These are phyloP conservation scores for Therioaphis trifolii DNA, from an alignment of 2,888 invertebrate species.

Conservation along the genomic window DNA sequence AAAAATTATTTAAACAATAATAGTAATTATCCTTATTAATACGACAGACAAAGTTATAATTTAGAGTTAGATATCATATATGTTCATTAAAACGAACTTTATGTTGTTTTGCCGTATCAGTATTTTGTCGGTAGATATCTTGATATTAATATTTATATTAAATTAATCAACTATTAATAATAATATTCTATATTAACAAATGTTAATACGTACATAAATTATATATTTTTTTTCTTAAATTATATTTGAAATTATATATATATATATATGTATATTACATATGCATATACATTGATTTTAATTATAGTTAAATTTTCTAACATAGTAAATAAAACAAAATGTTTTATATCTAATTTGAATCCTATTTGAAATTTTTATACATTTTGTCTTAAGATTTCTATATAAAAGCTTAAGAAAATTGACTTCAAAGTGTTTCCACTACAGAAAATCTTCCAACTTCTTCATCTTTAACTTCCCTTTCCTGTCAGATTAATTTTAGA, in stretches of 20 bases:
- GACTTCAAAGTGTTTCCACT: too few species aligned
- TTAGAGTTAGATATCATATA: conserved; percentile 14
- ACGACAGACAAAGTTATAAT: conserved; percentile 10
- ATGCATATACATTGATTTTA: not conserved
- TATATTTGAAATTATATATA: conserved; percentile 26
- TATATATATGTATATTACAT: not conserved
- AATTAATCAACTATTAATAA: conserved; percentile 38
- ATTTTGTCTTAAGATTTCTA: too few species aligned
- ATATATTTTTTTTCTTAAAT: conserved; percentile 32
- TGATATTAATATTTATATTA: not conserved
- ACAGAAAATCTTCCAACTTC: too few species aligned
- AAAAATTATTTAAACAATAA: not conserved
- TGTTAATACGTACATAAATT: conserved; percentile 23
- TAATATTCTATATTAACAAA: conserved; percentile 30
- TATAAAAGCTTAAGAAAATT: too few species aligned
- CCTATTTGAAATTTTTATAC: too few species aligned
- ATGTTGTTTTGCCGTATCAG: conserved; percentile 44
- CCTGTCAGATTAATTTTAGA: too few species aligned
- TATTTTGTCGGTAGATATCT: conserved; percentile 47
- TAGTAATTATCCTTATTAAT: not conserved
- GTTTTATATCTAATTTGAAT: too few species aligned
- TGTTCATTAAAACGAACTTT: not conserved
- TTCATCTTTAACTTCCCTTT: too few species aligned
- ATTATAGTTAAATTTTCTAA: not conserved
- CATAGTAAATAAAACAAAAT: not conserved